These are phyloP conservation scores for Hyles euphorbiae DNA, from an alignment of 1,140 invertebrate species.

Conservation along the genomic window DNA sequence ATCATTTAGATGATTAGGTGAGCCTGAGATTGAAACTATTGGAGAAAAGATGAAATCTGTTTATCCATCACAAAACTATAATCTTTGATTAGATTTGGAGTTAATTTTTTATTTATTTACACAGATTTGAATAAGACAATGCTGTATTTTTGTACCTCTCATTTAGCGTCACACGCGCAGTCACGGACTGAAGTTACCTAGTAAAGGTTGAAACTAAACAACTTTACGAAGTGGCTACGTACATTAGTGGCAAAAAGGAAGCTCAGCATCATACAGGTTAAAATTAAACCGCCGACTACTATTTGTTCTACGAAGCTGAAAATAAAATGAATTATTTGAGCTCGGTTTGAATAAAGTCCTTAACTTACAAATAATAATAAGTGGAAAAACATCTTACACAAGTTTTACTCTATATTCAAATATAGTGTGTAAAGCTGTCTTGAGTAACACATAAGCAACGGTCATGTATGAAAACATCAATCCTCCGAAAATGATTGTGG, in stretches of 20 bases:
- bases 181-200: too few relatives aligned
- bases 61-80: too few relatives aligned
- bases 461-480: conserved; percentile 52
- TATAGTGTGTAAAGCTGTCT: conserved; percentile 58
- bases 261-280: conserved; percentile 46
- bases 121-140: too few relatives aligned
- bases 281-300: conserved; percentile 40
- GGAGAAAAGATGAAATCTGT: too few relatives aligned
- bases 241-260: conserved; percentile 46
- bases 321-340: conserved; percentile 3
- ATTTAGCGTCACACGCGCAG: too few relatives aligned
- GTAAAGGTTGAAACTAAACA: too few relatives aligned
- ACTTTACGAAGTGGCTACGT: conserved; percentile 14
- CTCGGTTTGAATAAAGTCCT: not conserved
- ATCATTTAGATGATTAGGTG: too few relatives aligned
- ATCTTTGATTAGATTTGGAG: too few relatives aligned
- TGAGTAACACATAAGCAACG: conserved; percentile 47
- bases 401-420: conserved; percentile 64
- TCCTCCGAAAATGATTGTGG: conserved; percentile 47
- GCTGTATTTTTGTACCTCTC: too few relatives aligned
- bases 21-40: too few relatives aligned
- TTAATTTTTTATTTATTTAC: too few relatives aligned
- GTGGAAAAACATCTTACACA: conserved; percentile 42
- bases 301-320: conserved; percentile 50
- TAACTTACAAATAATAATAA: conserved; percentile 3